Evolutionary conservation across 2,113 vertebrate genomes (phyloP).

Genomic region (Cynocephalus volans): DNA sequence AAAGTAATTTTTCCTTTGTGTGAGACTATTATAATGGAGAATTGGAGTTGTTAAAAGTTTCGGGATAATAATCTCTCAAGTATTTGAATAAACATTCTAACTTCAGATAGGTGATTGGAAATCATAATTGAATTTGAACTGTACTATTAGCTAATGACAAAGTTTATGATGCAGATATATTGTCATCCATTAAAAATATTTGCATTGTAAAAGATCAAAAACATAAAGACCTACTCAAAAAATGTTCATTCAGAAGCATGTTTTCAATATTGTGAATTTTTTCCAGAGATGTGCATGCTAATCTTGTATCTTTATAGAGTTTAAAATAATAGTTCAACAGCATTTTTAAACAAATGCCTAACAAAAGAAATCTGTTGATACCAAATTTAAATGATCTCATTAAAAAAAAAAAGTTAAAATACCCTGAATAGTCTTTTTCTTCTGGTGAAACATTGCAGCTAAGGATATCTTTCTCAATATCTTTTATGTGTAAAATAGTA

Average conservation of each 20-base stretch:
- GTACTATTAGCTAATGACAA: constrained; percentile 63
- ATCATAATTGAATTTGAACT: constrained; percentile 70
- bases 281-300: constrained; percentile 65
- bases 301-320: constrained; percentile 60
- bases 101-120: constrained; percentile 64
- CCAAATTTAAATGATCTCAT: constrained; percentile 27
- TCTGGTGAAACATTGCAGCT: background rate
- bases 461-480: background rate
- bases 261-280: constrained; percentile 71
- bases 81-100: constrained; percentile 65
- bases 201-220: constrained; percentile 68
- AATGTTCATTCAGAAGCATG: constrained; percentile 66
- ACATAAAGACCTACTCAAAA: constrained; percentile 54
- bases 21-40: background rate
- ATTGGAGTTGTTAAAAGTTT: background rate
- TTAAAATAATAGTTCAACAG: constrained; percentile 68
- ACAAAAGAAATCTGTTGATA: constrained; percentile 45
- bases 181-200: constrained; percentile 72
- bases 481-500: background rate
- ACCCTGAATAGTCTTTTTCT: constrained; percentile 10
- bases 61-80: background rate
- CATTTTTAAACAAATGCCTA: constrained; percentile 71
- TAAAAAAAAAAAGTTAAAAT: constrained; percentile 30
- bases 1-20: constrained; percentile 2
- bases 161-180: constrained; percentile 67